Evolutionary conservation across 2,888 invertebrate genomes (phyloP), one percentile per base, ranked within the genome.

Genomic region (Agrotis segetum): DNA sequence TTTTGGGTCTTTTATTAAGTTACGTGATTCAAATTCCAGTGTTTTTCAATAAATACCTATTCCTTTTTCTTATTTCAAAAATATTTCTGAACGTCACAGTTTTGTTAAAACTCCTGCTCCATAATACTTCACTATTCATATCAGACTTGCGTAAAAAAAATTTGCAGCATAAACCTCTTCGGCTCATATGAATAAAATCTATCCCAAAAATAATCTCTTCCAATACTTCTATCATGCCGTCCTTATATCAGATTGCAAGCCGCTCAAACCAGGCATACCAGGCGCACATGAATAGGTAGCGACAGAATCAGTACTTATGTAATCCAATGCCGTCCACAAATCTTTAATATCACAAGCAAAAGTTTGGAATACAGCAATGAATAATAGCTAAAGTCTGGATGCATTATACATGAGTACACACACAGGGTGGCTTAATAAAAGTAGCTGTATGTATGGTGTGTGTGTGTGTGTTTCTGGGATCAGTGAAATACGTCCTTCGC

Each of bases 321-420:
- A 82, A 87, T 86, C 85, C 86, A 84, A 85, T 88, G 81, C 77
- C 82, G 74, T 72, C 74, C 63, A 59, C 65, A 49, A 84, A 87
- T 84, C 81, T 87, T 83, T 85, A 86, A 86, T 83, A 85, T 82
- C 69, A 66, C 58, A 69, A 85, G 74, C 73, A 72, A 77, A 77
- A 79, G 68, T 83, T 83, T 52, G 61, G 62, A 64, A 60, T 63
- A 73, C 53, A 73, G 44, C 67, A 53, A 81, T 85, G 79, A 87
- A 78, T 87, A 80, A 87, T 81, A 84, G 77, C 74, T 59, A 77
- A 81, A 83, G 75, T 85, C 63, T 81, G 66, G 71, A 79, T 87
- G 86, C 82, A 85, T 87, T 86, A 86, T 82, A 85, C 82, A 85
- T 88, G 83, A 84, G 71, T 66, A 60, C 65, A 71, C 68, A 70